phyloP scores from a whole-genome alignment of 2,888 invertebrate species.

The Ophion obscuratus region DNA sequence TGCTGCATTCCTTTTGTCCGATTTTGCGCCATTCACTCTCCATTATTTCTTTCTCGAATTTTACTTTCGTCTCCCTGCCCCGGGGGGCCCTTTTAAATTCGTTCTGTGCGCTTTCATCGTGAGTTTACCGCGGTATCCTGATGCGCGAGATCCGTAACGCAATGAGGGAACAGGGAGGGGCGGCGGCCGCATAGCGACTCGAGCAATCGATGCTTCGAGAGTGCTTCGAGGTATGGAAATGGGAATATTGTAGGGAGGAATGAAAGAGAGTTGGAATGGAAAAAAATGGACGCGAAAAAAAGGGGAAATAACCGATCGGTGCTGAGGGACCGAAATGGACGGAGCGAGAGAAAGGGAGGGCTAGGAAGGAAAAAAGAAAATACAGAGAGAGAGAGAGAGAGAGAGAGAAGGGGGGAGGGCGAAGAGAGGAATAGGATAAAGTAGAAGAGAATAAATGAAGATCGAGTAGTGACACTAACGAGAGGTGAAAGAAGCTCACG shows the following conservation, averaged over 20 bases:
- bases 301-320: slow-evolving; percentile 34
- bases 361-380: slow-evolving; percentile 8
- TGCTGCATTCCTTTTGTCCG: not conserved
- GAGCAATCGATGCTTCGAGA: slow-evolving; percentile 54
- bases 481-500: slow-evolving; percentile 35
- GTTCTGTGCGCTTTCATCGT: not conserved
- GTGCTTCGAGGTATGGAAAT: slow-evolving; percentile 58
- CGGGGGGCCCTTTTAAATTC: not conserved
- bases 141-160: slow-evolving; percentile 3
- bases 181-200: slow-evolving; percentile 25
- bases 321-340: slow-evolving; percentile 9
- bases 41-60: not conserved
- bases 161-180: not conserved
- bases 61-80: not conserved
- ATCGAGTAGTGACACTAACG: slow-evolving; percentile 23
- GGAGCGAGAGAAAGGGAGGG: not conserved
- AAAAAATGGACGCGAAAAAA: slow-evolving; percentile 18
- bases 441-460: slow-evolving; percentile 36
- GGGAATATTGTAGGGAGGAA: slow-evolving; percentile 49
- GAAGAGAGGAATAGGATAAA: slow-evolving; percentile 23
- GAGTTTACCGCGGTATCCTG: slow-evolving; percentile 1
- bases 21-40: not conserved
- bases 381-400: slow-evolving; percentile 10
- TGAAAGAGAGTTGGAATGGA: slow-evolving; percentile 38
- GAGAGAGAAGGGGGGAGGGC: not conserved